A percentile compares a stretch with the other conserved stretches of the same genome.
phyloP scores from a whole-genome alignment of 2,113 vertebrate genomes.

The Alosa alosa region DNA sequence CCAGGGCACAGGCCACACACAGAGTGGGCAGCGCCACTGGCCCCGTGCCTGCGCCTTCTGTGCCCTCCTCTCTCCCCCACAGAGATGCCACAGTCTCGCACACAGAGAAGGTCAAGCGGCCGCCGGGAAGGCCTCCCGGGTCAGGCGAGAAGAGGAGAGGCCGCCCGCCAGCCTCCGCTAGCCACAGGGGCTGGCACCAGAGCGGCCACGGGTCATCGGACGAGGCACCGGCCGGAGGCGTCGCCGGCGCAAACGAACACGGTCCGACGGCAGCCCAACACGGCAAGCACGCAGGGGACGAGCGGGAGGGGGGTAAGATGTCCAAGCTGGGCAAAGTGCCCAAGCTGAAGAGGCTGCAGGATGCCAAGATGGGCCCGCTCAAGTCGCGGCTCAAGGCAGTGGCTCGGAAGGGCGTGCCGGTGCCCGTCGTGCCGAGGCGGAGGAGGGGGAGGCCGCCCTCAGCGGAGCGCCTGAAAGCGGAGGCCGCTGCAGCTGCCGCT shows the following conservation, averaged over 20 bases:
- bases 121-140: slow-evolving; percentile 75
- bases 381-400: slow-evolving; percentile 90
- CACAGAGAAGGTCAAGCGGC: slow-evolving; percentile 83
- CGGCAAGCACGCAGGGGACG: slow-evolving; percentile 75
- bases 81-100: slow-evolving; percentile 73
- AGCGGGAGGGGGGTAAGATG: slow-evolving; percentile 70
- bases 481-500: slow-evolving; percentile 60
- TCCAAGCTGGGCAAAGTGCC: slow-evolving; percentile 66
- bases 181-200: slow-evolving; percentile 72
- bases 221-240: slow-evolving; percentile 60
- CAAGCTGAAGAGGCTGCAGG: slow-evolving; percentile 89
- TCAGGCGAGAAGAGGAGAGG: slow-evolving; percentile 88
- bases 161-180: slow-evolving; percentile 84
- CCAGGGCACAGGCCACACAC: slow-evolving; percentile 61
- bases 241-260: slow-evolving; percentile 44
- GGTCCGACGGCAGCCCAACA: slow-evolving; percentile 60
- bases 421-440: slow-evolving; percentile 80
- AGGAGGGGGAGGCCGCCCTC: slow-evolving; percentile 88
- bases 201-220: slow-evolving; percentile 72
- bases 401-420: slow-evolving; percentile 72
- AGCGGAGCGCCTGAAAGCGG: slow-evolving; percentile 85
- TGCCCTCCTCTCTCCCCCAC: slow-evolving; percentile 70
- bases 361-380: slow-evolving; percentile 86
- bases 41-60: slow-evolving; percentile 49
- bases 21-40: slow-evolving; percentile 54